phyloP scores from a whole-genome alignment of 2,888 invertebrate species.

The Drosophila putrida region DNA sequence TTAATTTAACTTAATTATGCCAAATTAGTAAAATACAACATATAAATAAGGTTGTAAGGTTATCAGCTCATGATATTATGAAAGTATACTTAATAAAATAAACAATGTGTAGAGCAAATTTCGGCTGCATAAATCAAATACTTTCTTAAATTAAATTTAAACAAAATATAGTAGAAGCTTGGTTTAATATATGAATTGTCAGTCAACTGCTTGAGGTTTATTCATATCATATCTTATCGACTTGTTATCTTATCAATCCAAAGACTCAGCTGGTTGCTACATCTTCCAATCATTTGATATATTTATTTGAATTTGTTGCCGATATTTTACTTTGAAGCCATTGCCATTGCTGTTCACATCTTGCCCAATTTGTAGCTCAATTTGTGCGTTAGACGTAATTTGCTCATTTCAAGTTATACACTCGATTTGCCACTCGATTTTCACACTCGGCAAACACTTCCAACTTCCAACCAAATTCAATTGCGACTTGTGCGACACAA shows the following conservation, averaged over 20 bases:
- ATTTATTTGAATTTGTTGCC: neutral
- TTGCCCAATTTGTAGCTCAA: conserved; percentile 64
- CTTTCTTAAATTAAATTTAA: neutral
- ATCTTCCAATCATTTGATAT: conserved; percentile 8
- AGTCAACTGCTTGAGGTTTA: no score
- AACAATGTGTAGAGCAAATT: neutral
- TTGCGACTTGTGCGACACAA: conserved; percentile 24
- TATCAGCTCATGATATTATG: no score
- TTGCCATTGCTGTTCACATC: conserved; percentile 31
- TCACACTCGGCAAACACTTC: conserved; percentile 58
- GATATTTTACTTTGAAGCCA: conserved; percentile 4
- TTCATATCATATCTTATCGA: neutral
- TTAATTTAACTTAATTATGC: no score
- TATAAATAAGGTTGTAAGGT: no score
- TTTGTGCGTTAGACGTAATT: conserved; percentile 60
- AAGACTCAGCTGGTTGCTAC: conserved; percentile 24
- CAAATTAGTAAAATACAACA: no score
- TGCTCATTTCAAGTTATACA: conserved; percentile 72
- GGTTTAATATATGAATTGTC: neutral
- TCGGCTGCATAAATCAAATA: neutral
- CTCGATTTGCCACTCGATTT: conserved; percentile 63
- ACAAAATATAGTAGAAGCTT: neutral
- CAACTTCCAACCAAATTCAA: neutral
- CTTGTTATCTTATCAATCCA: conserved; percentile 8
- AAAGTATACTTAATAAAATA: no score